phyloP scores from a whole-genome alignment of 2,113 vertebrate genomes.

The Bettongia penicillata region DNA sequence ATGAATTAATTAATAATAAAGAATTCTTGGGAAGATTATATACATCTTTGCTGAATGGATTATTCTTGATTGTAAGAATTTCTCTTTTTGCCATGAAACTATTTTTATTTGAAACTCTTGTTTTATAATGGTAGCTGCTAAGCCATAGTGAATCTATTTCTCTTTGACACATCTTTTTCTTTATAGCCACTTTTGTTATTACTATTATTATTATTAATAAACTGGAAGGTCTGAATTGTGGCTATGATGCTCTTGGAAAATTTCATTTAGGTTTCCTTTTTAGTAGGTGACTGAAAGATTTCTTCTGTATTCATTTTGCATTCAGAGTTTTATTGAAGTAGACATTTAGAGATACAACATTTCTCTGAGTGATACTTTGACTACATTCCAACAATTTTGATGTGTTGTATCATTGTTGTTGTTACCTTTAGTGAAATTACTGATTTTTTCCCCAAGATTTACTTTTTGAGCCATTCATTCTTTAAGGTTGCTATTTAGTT shows the following conservation, averaged over 20 bases:
- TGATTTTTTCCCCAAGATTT: not conserved
- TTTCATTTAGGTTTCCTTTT: not conserved
- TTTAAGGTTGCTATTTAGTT: not conserved
- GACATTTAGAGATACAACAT: not conserved
- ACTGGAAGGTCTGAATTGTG: not conserved
- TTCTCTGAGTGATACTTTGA: not conserved
- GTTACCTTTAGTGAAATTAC: not conserved
- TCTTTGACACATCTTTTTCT: not conserved
- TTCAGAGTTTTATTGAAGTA: not conserved
- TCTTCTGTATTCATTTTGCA: not conserved
- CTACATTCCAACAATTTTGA: not conserved
- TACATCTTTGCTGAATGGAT: not conserved
- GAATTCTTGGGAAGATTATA: not conserved
- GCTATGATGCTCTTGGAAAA: not conserved
- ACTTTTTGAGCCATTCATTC: not conserved
- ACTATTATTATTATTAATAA: not conserved
- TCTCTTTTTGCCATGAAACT: not conserved
- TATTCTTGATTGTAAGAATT: not conserved
- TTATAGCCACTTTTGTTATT: not conserved
- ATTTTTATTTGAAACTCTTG: not conserved
- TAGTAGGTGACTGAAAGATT: not conserved
- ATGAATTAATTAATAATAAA: too few relatives aligned
- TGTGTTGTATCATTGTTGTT: not conserved
- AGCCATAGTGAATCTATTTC: not conserved
- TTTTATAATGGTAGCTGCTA: not conserved